Conservation (phyloP, 2,888 invertebrate species). For the Escarpia spicata region DNA sequence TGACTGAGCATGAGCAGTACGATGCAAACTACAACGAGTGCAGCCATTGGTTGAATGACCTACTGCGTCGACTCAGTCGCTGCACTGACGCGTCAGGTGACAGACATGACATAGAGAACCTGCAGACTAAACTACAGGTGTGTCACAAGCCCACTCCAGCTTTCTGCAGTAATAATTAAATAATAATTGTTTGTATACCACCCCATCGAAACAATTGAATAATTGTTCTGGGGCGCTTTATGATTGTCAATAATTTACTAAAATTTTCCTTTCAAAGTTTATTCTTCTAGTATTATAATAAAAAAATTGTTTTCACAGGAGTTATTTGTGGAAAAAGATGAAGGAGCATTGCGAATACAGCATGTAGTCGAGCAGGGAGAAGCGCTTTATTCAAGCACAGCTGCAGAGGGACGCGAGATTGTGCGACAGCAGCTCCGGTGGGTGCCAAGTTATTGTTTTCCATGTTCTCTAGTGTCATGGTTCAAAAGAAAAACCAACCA, state of each 20-base stretch:
- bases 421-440: conserved; percentile 74
- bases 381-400: conserved; percentile 88
- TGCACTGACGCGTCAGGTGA: conserved; percentile 76
- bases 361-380: conserved; percentile 84
- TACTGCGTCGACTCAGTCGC: conserved; percentile 67
- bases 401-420: conserved; percentile 87
- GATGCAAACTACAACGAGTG: conserved; percentile 77
- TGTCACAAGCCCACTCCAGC: not conserved
- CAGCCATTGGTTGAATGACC: conserved; percentile 78
- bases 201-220: no score
- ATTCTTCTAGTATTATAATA: not conserved
- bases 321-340: conserved; percentile 78
- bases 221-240: no score
- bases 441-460: not conserved
- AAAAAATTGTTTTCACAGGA: conserved; percentile 47
- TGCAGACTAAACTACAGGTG: conserved; percentile 56
- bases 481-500: not conserved
- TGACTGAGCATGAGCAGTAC: conserved; percentile 85
- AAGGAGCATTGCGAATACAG: conserved; percentile 82
- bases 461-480: not conserved
- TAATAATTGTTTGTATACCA: not conserved
- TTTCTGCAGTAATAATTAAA: not conserved
- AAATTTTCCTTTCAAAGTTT: not conserved
- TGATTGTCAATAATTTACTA: not conserved
- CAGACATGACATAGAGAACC: conserved; percentile 75